Percentiles rank a stretch among this genome's conserved stretches.
These are phyloP conservation scores for Orthosia gothica DNA, from an alignment of 2,888 invertebrate genomes.

Conservation along the genomic window DNA sequence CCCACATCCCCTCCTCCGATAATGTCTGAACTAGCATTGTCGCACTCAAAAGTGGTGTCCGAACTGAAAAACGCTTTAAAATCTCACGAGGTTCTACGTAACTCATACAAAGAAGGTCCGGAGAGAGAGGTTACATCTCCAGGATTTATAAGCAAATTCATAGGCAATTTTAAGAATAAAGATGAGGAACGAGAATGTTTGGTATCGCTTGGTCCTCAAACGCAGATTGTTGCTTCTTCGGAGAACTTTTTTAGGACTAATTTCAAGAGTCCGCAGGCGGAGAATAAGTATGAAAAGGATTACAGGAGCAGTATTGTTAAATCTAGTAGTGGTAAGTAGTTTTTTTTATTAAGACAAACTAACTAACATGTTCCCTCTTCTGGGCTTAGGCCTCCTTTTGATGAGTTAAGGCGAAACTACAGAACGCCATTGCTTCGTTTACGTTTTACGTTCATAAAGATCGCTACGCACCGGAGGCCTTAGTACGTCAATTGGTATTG, in stretches of 20 bases:
- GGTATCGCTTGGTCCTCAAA: constrained; percentile 76
- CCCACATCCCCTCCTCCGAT: constrained; percentile 81
- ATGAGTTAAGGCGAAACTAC: no score
- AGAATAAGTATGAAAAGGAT: constrained; percentile 83
- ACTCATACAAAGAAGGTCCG: constrained; percentile 77
- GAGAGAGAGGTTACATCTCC: constrained; percentile 83
- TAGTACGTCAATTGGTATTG: no score
- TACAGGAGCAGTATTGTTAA: constrained; percentile 85
- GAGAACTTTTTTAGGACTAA: constrained; percentile 89
- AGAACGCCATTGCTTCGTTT: no score
- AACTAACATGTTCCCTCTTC: no score
- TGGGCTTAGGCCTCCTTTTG: no score
- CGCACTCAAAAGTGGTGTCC: constrained; percentile 89
- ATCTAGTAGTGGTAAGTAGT: constrained; percentile 85
- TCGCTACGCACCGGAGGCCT: no score
- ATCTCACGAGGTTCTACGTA: constrained; percentile 84
- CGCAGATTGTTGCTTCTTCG: constrained; percentile 87
- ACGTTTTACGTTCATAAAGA: no score
- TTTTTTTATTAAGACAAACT: background rate
- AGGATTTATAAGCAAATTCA: constrained; percentile 87
- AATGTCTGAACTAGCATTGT: constrained; percentile 85
- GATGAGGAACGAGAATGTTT: constrained; percentile 87
- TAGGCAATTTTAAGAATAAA: constrained; percentile 86
- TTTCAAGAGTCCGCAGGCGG: constrained; percentile 84
- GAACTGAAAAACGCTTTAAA: constrained; percentile 89